Conservation (phyloP, 2,113 vertebrate genomes). For the Amia ocellicauda region DNA sequence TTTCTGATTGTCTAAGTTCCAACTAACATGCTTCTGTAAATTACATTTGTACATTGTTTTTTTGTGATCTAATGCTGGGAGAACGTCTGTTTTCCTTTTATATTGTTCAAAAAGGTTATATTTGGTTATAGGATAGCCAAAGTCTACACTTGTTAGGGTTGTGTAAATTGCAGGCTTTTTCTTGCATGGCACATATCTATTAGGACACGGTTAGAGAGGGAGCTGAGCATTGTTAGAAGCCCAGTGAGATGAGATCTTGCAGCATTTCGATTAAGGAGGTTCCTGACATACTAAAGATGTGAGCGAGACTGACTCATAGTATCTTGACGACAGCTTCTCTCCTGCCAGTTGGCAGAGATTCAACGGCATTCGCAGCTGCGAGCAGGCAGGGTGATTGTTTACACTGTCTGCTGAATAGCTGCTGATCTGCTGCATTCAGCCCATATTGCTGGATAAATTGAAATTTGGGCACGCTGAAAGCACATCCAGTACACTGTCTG, state of each 20-base stretch:
- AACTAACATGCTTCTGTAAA: too few species aligned
- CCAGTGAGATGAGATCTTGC: background rate
- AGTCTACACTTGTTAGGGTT: conserved; percentile 19
- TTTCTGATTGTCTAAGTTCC: too few species aligned
- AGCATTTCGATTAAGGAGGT: conserved; percentile 27
- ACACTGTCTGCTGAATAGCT: conserved; percentile 33
- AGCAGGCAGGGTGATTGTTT: conserved; percentile 40
- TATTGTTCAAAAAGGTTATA: too few species aligned
- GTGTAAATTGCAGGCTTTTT: conserved; percentile 19
- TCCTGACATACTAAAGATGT: conserved; percentile 38
- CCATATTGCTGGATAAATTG: conserved; percentile 32
- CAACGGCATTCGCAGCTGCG: conserved; percentile 47
- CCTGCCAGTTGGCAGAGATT: conserved; percentile 52
- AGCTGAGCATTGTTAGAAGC: background rate
- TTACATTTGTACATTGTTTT: too few species aligned
- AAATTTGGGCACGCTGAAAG: conserved; percentile 27
- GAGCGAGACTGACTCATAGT: conserved; percentile 36
- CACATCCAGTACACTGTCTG: background rate
- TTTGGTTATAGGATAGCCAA: background rate
- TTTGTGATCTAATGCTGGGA: background rate
- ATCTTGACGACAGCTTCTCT: conserved; percentile 40
- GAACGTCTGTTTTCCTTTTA: background rate
- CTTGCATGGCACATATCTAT: background rate
- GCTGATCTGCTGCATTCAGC: conserved; percentile 22
- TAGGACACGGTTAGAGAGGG: background rate